Evolutionary conservation across 1,140 invertebrate species (phyloP), one percentile per base, ranked within the genome.

Genomic region (Heliconius himera): DNA sequence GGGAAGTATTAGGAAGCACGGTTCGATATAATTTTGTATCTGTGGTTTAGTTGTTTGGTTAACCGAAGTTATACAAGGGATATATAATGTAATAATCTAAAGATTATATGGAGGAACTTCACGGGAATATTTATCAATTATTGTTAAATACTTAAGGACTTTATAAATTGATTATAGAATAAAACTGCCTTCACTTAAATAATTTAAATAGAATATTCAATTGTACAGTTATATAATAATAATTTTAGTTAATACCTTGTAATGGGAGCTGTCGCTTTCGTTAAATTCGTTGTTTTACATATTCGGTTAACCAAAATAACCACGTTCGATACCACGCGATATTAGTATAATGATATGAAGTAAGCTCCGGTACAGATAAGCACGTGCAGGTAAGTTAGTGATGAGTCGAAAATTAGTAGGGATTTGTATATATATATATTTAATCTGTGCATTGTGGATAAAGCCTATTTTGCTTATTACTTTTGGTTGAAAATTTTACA

Each of bases 321-420:
- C n/a, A 22, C n/a, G 8, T 56, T 2, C 1, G 20, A 56, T 56
- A 56, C 20, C 13, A 70, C 70, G 70, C 29, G 70, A 20, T 75
- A 80, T 81, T 76, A 83, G 79, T 79, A 46, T 70, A 56, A 79
- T 83, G 76, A 38, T 71, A 84, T 91, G 90, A 85, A 90, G 86
- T 89, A 84, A 89, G 74, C 71, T 76, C 72, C 71, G 38, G 79
- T 80, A 80, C 77, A 84, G 80, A 85, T 78, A 81, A 87, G 83
- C 83, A 86, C 83, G 88, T 90, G 89, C 90, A 89, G 86, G 79
- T 81, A 75, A 89, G 90, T 94, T 94, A 94, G 91, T 92, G 91
- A 92, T 90, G 93, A 94, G 93, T 92, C 92, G 91, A 93, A 93
- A 92, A 87, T 94, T 94, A 94, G 91, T 94, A 88, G 38, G 54